phyloP scores from a whole-genome alignment of 2,113 vertebrate genomes.

The Myiozetetes cayanensis region DNA sequence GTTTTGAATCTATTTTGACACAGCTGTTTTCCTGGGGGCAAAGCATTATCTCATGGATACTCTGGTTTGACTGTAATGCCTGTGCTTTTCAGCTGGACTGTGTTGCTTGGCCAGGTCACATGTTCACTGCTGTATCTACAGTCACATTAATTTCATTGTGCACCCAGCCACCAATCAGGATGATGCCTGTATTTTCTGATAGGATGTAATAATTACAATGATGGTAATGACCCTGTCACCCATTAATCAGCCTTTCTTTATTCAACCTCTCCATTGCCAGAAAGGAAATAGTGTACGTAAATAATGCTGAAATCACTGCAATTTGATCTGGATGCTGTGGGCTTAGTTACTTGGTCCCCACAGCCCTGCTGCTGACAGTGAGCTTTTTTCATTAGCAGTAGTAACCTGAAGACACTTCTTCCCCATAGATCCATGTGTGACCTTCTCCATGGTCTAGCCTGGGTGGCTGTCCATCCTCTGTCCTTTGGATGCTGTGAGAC shows the following conservation, averaged over 20 bases:
- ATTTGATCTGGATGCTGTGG: not conserved
- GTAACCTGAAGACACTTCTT: not conserved
- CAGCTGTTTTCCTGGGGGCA: not conserved
- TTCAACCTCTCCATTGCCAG: not conserved
- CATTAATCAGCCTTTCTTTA: not conserved
- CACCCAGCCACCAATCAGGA: not conserved
- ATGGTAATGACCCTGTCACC: not conserved
- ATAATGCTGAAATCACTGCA: not conserved
- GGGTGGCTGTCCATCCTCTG: not conserved
- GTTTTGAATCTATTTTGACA: not conserved
- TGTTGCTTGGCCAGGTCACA: not conserved
- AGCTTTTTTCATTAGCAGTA: not conserved
- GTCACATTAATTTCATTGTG: not conserved
- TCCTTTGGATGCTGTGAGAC: not conserved
- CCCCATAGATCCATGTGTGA: not conserved
- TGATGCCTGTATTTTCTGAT: not conserved
- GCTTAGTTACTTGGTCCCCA: not conserved
- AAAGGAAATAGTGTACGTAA: not conserved
- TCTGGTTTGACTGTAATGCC: not conserved
- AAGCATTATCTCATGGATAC: accelerated
- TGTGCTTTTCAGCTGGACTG: not conserved
- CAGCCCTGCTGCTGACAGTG: not conserved
- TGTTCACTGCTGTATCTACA: not conserved
- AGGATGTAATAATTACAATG: not conserved
- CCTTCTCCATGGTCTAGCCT: not conserved